phyloP scores from a whole-genome alignment of 1,140 invertebrate genomes.

The Brachionus sp. region DNA sequence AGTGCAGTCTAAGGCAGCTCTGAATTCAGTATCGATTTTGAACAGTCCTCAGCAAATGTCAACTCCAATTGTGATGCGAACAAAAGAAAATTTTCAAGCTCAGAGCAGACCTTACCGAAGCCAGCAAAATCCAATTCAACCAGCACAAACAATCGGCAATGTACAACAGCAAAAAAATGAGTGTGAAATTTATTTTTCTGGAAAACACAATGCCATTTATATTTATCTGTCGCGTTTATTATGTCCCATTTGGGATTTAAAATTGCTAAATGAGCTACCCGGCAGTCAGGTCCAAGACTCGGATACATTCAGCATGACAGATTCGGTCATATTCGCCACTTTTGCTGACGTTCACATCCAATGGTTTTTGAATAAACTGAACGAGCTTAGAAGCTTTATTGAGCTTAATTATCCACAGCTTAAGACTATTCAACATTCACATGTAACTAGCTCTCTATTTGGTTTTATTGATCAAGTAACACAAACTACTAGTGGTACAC shows the following conservation, averaged over 20 bases:
- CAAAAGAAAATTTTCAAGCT: neutral
- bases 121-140: neutral
- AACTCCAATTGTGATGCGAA: slow-evolving; percentile 9
- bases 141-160: neutral
- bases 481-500: neutral
- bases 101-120: neutral
- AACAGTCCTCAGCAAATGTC: slow-evolving; percentile 44
- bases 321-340: neutral
- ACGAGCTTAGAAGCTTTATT: slow-evolving; percentile 38
- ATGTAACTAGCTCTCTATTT: neutral
- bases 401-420: slow-evolving; percentile 39
- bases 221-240: slow-evolving; percentile 51
- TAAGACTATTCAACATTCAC: slow-evolving; percentile 9
- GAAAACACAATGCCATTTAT: slow-evolving; percentile 47
- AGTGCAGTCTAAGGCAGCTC: neutral
- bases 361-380: slow-evolving; percentile 33
- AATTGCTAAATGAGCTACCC: neutral
- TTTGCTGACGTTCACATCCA: slow-evolving; percentile 30
- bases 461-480: neutral
- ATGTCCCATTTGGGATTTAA: slow-evolving; percentile 49
- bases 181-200: slow-evolving; percentile 34
- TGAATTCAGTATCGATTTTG: neutral
- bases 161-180: slow-evolving; percentile 22
- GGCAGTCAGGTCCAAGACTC: neutral
- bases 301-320: neutral